phyloP scores from a whole-genome alignment of 2,797 vertebrate genomes.

The Prunella strophiata region DNA sequence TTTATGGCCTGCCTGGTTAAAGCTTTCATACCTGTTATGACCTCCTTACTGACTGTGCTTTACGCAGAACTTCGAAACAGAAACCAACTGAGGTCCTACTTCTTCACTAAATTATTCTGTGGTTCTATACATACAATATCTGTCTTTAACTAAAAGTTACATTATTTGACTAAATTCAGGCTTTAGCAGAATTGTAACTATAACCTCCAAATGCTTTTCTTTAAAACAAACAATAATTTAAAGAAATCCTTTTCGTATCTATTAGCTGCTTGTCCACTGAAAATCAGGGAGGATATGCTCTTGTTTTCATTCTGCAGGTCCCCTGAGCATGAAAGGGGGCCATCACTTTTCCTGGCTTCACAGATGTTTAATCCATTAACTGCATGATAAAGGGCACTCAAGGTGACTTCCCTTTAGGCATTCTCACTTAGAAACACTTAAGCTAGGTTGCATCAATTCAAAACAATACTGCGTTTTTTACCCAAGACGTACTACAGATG shows the following conservation, averaged over 20 bases:
- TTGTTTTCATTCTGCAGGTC: fast-evolving
- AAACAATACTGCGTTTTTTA: not conserved
- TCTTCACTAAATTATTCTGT: not conserved
- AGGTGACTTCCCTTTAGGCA: not conserved
- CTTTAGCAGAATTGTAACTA: not conserved
- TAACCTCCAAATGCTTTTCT: not conserved
- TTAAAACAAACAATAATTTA: not conserved
- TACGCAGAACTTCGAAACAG: not conserved
- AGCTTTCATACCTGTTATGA: not conserved
- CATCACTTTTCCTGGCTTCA: not conserved
- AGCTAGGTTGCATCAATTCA: not conserved
- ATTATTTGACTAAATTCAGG: not conserved
- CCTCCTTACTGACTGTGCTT: not conserved
- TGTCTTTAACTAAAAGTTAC: not conserved
- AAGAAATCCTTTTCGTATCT: not conserved
- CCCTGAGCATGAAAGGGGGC: not conserved
- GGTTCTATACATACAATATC: not conserved
- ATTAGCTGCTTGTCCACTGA: not conserved
- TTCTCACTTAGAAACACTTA: not conserved
- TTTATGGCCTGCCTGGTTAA: not conserved
- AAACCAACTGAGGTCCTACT: not conserved
- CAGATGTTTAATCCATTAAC: not conserved
- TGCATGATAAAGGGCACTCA: not conserved
- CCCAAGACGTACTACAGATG: not conserved
- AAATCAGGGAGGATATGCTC: not conserved